These are phyloP conservation scores for Notodonta dromedarius DNA, from an alignment of 2,888 invertebrate species.

Conservation along the genomic window DNA sequence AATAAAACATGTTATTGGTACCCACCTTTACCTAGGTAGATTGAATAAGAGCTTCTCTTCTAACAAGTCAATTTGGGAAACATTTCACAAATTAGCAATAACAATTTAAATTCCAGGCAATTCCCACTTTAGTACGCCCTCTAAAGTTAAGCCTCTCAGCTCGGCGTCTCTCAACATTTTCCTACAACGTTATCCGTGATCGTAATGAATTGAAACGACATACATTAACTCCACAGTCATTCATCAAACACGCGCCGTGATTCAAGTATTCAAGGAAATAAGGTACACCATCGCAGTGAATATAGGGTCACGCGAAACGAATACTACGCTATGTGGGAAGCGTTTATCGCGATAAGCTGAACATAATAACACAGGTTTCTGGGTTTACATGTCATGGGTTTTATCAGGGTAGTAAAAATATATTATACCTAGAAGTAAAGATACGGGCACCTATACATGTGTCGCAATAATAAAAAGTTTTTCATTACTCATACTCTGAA, in stretches of 20 bases:
- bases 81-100: not conserved
- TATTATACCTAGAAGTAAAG: not conserved
- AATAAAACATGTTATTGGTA: too few relatives aligned
- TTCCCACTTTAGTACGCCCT: too few relatives aligned
- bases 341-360: constrained; percentile 45
- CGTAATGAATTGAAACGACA: constrained; percentile 26
- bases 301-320: constrained; percentile 47
- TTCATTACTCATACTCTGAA: too few relatives aligned
- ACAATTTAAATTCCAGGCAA: too few relatives aligned
- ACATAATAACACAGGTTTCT: constrained; percentile 36
- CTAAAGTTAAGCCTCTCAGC: too few relatives aligned
- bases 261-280: constrained; percentile 32
- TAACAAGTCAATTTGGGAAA: not conserved
- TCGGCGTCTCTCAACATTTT: not conserved
- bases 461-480: too few relatives aligned
- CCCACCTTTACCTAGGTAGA: not conserved
- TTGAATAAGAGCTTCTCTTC: not conserved
- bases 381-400: constrained; percentile 21
- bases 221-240: constrained; percentile 30
- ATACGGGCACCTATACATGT: too few relatives aligned
- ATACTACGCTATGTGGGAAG: constrained; percentile 40
- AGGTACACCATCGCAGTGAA: constrained; percentile 37
- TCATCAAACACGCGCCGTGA: constrained; percentile 30
- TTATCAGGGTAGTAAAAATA: constrained; percentile 1
- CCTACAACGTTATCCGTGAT: not conserved